Percentiles rank a stretch among this genome's conserved stretches.
Conservation (phyloP, 2,888 invertebrate genomes). For the Metacarcinus magister region DNA sequence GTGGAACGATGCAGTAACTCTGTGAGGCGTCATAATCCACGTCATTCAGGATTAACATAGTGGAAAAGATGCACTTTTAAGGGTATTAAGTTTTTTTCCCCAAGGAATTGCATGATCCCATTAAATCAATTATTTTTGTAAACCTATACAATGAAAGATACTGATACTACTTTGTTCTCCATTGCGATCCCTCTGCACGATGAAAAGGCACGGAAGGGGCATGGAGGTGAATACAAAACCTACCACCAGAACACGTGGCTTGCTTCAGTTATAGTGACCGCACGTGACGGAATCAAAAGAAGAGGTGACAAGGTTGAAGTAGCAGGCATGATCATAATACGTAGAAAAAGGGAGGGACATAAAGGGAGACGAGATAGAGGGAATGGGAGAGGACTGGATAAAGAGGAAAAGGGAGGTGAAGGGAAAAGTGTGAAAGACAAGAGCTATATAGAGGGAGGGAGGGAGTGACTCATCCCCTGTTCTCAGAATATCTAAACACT, state of each 20-base stretch:
- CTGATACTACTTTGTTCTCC: background rate
- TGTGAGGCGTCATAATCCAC: background rate
- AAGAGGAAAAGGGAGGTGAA: background rate
- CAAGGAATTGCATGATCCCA: background rate
- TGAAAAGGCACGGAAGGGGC: background rate
- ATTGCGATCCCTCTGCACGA: background rate
- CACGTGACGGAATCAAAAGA: background rate
- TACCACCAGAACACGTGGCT: background rate
- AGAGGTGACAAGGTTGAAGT: background rate
- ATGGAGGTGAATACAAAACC: background rate
- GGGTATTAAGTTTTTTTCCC: background rate
- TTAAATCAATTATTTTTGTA: background rate
- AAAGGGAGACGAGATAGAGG: background rate
- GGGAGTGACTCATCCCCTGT: slow-evolving; percentile 38
- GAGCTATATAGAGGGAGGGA: background rate
- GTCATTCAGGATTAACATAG: background rate
- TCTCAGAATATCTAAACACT: slow-evolving; percentile 65
- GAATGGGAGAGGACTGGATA: background rate
- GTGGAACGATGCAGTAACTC: background rate
- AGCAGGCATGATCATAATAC: background rate
- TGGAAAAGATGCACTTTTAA: background rate
- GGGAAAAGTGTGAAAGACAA: slow-evolving; percentile 7
- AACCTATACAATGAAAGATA: background rate
- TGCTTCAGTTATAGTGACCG: background rate
- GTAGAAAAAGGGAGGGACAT: background rate